A percentile compares a stretch with the other conserved stretches of the same genome.
These are phyloP conservation scores for Turdus rufiventris DNA, from an alignment of 2,113 vertebrate species.

Conservation along the genomic window DNA sequence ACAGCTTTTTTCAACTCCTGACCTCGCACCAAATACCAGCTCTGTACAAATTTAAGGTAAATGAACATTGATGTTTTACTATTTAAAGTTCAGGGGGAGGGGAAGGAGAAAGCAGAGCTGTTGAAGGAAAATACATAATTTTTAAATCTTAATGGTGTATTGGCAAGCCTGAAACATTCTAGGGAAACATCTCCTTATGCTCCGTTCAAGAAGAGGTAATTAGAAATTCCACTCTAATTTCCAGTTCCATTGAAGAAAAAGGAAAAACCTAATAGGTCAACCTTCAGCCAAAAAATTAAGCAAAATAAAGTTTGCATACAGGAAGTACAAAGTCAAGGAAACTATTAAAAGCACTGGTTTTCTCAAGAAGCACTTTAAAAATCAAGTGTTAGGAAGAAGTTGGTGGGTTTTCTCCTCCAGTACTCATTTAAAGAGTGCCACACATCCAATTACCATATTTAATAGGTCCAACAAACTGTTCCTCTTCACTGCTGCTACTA, in stretches of 20 bases:
- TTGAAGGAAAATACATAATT: not conserved
- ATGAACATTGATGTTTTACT: not conserved
- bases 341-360: not conserved
- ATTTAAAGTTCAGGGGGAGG: fast-evolving
- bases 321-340: not conserved
- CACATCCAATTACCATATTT: conserved; percentile 74
- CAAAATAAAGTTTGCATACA: not conserved
- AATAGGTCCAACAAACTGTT: conserved; percentile 58
- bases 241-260: not conserved
- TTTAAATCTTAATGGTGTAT: not conserved
- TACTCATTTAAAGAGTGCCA: not conserved
- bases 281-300: not conserved
- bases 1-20: not conserved
- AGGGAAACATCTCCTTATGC: not conserved
- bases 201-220: not conserved
- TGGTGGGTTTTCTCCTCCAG: not conserved
- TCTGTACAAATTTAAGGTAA: not conserved
- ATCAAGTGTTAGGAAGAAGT: not conserved
- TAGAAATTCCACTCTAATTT: not conserved
- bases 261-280: not conserved
- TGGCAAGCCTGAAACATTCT: not conserved
- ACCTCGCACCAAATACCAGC: not conserved
- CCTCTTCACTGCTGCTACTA: conserved; percentile 76
- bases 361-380: not conserved
- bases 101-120: not conserved